Evolutionary conservation across 2,113 vertebrate species (phyloP), one percentile per base, ranked within the genome.

Genomic region (Leptodactylus fuscus): DNA sequence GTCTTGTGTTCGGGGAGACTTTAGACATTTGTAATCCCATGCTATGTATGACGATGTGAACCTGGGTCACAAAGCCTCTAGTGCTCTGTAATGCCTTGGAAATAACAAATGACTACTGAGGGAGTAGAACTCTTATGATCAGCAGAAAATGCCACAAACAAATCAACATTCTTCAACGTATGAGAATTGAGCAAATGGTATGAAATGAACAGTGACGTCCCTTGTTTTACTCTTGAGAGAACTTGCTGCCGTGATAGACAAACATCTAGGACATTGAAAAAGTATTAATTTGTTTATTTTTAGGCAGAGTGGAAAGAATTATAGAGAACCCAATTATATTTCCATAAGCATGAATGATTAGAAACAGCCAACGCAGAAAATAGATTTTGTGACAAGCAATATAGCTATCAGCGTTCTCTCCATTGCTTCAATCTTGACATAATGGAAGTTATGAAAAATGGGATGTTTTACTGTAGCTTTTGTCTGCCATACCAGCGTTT

Each of bases 331-430:
- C 81, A 82, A 82, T 82, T 82, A 70, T 82, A 71, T 82, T 71
- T 53, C 65, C 65, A 70, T 82, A 82, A 82, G 81, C 65, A 82
- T 82, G 81, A 82, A 82, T 71, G 65, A 82, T 82, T 82, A 71
- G 60, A 46, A 81, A 49, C 20, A 82, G 10, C 62, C 34, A 51
- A 55, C 62, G 38, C 65, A 71, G 81, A 82, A 82, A 82, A 82
- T 51, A 49, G 65, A 82, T 82, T 82, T 71, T 71, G 46, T 70
- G 81, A 82, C 81, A 71, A 71, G 62, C 62, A 82, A 82, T 82
- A 71, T 55, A 82, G 65, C 81, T 82, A 71, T 82, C 81, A 71
- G 67, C 65, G 41, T 44, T 71, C 27, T 70, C 70, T 51, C 81
- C 44, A 82, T 53, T 67, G 62, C 65, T 82, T 82, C 65, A 69